phyloP scores from a whole-genome alignment of 1,140 invertebrate genomes.

The Oryzaephilus surinamensis region DNA sequence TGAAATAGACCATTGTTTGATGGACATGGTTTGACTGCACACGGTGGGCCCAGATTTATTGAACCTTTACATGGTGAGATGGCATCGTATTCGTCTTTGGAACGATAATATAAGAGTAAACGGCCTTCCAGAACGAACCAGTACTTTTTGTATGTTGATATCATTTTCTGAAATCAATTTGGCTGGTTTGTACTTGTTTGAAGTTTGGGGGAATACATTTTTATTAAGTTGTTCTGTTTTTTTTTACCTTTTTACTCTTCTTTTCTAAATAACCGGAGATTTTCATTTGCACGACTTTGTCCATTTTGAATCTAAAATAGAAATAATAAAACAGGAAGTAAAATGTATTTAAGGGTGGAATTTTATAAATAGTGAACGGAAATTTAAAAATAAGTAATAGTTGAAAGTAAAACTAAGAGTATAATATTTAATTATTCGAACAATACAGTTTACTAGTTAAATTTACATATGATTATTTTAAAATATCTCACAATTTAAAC shows the following conservation, averaged over 20 bases:
- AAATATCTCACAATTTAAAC: no score
- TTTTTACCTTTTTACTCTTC: slow-evolving; percentile 37
- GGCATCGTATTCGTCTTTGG: slow-evolving; percentile 41
- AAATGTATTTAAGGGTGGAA: background rate
- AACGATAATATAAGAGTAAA: slow-evolving; percentile 43
- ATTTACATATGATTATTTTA: no score
- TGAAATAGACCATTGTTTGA: slow-evolving; percentile 29
- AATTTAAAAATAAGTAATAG: background rate
- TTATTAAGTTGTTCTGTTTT: slow-evolving; percentile 1
- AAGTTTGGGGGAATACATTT: background rate
- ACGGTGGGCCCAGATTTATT: slow-evolving; percentile 40
- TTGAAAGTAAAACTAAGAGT: slow-evolving; percentile 1
- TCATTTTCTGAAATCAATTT: slow-evolving; percentile 37
- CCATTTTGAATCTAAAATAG: slow-evolving; percentile 9
- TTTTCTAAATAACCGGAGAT: slow-evolving; percentile 41
- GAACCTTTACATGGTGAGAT: slow-evolving; percentile 42
- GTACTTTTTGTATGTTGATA: slow-evolving; percentile 40
- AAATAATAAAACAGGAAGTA: slow-evolving; percentile 1
- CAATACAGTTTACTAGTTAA: no score
- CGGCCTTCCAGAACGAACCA: slow-evolving; percentile 46
- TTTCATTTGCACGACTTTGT: slow-evolving; percentile 21
- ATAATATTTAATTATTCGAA: no score
- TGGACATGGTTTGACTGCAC: slow-evolving; percentile 31
- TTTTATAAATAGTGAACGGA: no score
- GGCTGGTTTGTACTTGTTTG: background rate